A percentile compares a stretch with the other conserved stretches of the same genome.
These are phyloP conservation scores for Camponotus fellah DNA, from an alignment of 2,888 invertebrate species.

Conservation along the genomic window DNA sequence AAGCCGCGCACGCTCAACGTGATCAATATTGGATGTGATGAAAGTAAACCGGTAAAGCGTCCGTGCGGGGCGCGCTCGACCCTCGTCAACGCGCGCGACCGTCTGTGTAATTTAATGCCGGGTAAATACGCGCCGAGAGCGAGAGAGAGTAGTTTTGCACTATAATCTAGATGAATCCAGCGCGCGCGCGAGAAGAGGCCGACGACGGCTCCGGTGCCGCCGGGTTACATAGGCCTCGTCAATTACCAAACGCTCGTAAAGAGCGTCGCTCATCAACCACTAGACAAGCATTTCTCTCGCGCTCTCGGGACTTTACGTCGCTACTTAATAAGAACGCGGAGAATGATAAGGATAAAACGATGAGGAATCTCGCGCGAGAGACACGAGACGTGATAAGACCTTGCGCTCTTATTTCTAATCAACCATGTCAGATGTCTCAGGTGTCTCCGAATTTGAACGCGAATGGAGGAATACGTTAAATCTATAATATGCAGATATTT, in stretches of 20 bases:
- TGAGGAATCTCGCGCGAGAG: not conserved
- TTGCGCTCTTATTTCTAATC: not conserved
- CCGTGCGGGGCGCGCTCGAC: slow-evolving; percentile 73
- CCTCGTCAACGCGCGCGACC: slow-evolving; percentile 77
- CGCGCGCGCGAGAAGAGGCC: slow-evolving; percentile 66
- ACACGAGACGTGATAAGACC: not conserved
- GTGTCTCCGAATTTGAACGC: not conserved
- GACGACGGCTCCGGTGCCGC: slow-evolving; percentile 68
- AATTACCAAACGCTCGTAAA: slow-evolving; percentile 68
- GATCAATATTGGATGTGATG: slow-evolving; percentile 84
- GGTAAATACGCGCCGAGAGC: slow-evolving; percentile 79
- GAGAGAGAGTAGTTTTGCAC: slow-evolving; percentile 79
- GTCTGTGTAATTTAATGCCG: slow-evolving; percentile 84
- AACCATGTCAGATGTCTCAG: too few relatives aligned
- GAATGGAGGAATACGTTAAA: not conserved
- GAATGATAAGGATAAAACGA: not conserved
- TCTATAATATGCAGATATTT: too few relatives aligned
- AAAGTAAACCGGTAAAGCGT: slow-evolving; percentile 80
- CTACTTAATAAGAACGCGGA: slow-evolving; percentile 11
- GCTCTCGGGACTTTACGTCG: not conserved
- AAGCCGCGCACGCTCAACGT: slow-evolving; percentile 76
- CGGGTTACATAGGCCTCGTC: slow-evolving; percentile 63
- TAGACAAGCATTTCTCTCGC: not conserved
- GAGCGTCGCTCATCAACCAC: slow-evolving; percentile 20
- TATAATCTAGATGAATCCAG: slow-evolving; percentile 81